phyloP scores from a whole-genome alignment of 2,113 vertebrate species.

The Cottus gobio region DNA sequence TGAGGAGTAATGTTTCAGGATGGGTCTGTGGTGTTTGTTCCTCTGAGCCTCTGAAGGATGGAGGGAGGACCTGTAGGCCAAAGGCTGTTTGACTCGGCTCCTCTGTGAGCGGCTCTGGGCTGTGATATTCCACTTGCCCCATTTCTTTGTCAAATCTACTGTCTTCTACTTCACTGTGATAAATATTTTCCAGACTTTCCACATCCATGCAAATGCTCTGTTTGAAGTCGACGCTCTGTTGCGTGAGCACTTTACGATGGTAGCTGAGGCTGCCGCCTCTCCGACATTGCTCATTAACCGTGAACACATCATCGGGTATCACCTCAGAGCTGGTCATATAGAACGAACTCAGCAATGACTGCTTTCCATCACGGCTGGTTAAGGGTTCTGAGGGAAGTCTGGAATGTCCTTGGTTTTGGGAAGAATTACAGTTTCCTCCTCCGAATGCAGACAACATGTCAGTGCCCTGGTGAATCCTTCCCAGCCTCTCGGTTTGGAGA shows the following conservation, averaged over 20 bases:
- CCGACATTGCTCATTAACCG: slow-evolving; percentile 40
- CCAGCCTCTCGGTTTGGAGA: slow-evolving; percentile 62
- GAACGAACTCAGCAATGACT: slow-evolving; percentile 28
- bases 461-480: slow-evolving; percentile 45
- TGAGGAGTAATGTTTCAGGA: background rate
- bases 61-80: slow-evolving; percentile 61
- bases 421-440: slow-evolving; percentile 58
- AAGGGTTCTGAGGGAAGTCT: slow-evolving; percentile 49
- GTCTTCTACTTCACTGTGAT: slow-evolving; percentile 70
- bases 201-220: slow-evolving; percentile 38
- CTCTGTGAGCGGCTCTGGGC: slow-evolving; percentile 15
- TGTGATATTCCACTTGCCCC: slow-evolving; percentile 48
- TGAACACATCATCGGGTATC: slow-evolving; percentile 51
- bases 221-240: slow-evolving; percentile 11
- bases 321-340: slow-evolving; percentile 66
- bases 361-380: slow-evolving; percentile 31
- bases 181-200: slow-evolving; percentile 43
- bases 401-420: slow-evolving; percentile 42
- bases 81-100: slow-evolving; percentile 40
- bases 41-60: slow-evolving; percentile 65
- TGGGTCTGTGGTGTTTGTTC: slow-evolving; percentile 59
- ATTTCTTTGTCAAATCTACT: slow-evolving; percentile 75
- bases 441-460: slow-evolving; percentile 45
- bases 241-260: slow-evolving; percentile 16
- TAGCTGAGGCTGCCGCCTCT: slow-evolving; percentile 1